These are phyloP conservation scores for Artibeus lituratus DNA, from an alignment of 2,797 vertebrate genomes.

Conservation along the genomic window DNA sequence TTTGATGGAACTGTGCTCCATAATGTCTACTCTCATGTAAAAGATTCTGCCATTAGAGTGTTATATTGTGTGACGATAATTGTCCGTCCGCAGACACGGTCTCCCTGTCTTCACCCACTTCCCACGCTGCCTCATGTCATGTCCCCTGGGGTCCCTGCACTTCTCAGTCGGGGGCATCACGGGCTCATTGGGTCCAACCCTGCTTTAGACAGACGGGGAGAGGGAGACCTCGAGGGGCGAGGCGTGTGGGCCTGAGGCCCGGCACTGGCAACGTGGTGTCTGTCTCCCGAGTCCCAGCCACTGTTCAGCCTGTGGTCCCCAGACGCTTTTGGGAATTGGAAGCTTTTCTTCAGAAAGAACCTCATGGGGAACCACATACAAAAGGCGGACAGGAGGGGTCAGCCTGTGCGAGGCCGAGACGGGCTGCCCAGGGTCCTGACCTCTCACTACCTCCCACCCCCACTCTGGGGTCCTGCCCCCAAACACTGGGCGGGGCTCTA, in stretches of 20 bases:
- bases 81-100: conserved; percentile 24
- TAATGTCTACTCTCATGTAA: conserved; percentile 61
- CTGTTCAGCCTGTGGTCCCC: background rate
- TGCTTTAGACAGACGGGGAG: background rate
- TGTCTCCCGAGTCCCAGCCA: background rate
- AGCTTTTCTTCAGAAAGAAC: background rate
- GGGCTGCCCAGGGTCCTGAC: background rate
- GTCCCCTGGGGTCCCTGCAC: background rate
- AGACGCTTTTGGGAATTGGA: background rate
- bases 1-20: conserved; percentile 64
- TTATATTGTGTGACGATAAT: conserved; percentile 32
- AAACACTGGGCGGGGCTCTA: background rate
- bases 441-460: background rate
- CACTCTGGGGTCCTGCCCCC: background rate
- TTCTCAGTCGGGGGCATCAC: background rate
- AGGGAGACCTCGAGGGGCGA: background rate
- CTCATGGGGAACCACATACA: accelerated
- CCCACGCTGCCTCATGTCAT: accelerated
- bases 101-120: background rate
- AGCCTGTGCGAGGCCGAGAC: background rate
- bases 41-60: conserved; percentile 37
- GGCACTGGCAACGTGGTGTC: accelerated
- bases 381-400: background rate
- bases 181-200: background rate
- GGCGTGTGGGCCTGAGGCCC: background rate